phyloP scores from a whole-genome alignment of 2,797 vertebrate genomes.

The Rhinella marina region DNA sequence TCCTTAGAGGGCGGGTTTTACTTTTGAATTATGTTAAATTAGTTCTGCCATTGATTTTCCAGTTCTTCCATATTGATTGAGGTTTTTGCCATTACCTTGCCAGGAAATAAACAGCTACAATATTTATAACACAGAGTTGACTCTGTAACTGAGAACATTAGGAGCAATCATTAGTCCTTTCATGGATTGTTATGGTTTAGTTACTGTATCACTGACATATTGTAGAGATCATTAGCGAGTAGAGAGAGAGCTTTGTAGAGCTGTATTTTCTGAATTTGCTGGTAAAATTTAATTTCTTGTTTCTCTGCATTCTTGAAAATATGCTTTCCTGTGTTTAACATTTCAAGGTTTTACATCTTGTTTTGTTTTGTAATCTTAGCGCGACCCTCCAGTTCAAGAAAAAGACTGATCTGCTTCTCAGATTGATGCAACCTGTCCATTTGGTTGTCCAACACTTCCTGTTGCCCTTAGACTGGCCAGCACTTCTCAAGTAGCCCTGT shows the following conservation, averaged over 20 bases:
- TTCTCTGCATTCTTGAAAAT: background rate
- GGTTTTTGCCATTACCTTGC: conserved; percentile 67
- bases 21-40: conserved; percentile 78
- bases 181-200: conserved; percentile 66
- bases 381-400: too few species aligned
- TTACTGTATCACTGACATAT: conserved; percentile 24
- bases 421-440: too few species aligned
- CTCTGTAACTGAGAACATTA: conserved; percentile 66
- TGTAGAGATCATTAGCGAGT: conserved; percentile 7
- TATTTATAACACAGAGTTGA: conserved; percentile 64
- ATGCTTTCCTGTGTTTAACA: background rate
- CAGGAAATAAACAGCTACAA: conserved; percentile 53
- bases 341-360: background rate
- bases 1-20: conserved; percentile 71
- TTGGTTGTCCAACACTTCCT: too few species aligned
- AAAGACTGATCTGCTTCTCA: too few species aligned
- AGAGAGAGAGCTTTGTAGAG: too few species aligned
- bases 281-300: background rate
- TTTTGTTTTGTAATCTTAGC: too few species aligned
- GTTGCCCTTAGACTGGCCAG: too few species aligned
- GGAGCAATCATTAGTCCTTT: conserved; percentile 63
- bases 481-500: too few species aligned
- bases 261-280: background rate
- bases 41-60: conserved; percentile 73
- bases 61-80: conserved; percentile 71